Base-by-base conservation (phyloP, 2,113 vertebrate species). In the Gallinago paraguaiae region DNA sequence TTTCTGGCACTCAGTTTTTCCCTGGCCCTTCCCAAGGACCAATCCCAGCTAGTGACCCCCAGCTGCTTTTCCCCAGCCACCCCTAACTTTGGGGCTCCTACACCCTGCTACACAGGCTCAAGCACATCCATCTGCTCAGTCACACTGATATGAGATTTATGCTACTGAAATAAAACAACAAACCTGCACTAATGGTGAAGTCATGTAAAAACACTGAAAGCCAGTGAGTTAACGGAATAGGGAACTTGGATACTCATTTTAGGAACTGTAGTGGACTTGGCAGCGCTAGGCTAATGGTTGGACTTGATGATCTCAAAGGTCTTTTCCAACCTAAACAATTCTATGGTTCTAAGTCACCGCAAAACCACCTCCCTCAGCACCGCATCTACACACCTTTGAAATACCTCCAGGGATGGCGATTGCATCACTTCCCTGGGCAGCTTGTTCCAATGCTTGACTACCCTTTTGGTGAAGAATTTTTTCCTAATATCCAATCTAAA, bases 71-170 rank as follows among this genome's bases (percentile, higher is more conserved):
- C 79, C 39, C 17, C 33, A 82, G 63, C 5, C 50, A 79, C 37
- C 28, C 20, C 19, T 30, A n/a, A 8, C 22, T n/a, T 41, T 3
- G 5, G 46, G 25, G 61, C 19, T 90, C 31, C 70, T 63, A 2
- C 1, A 2, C 14, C 64, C 56, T 22, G 53, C 51, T 35, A 30
- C 23, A 27, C 8, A 84, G 78, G 46, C 39, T 81, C 69, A 41
- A 56, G 33, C 20, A 37, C 1, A 6, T 57, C 50, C 54, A 56
- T 17, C 35, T 43, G 19, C 46, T 85, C 85, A 56, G 61, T 24
- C 33, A 92, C 19, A 56, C 9, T 1, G 1, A 5, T 1, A 0
- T 0, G 45, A 13, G 10, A 74, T 78, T 80, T 64, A 60, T 33
- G 20, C 48, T 51, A 27, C 4, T 56, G 13, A 57, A 60, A 46